A percentile compares a stretch with the other conserved stretches of the same genome.
phyloP scores from a whole-genome alignment of 2,888 invertebrate species.

The Drosophila bunnanda region DNA sequence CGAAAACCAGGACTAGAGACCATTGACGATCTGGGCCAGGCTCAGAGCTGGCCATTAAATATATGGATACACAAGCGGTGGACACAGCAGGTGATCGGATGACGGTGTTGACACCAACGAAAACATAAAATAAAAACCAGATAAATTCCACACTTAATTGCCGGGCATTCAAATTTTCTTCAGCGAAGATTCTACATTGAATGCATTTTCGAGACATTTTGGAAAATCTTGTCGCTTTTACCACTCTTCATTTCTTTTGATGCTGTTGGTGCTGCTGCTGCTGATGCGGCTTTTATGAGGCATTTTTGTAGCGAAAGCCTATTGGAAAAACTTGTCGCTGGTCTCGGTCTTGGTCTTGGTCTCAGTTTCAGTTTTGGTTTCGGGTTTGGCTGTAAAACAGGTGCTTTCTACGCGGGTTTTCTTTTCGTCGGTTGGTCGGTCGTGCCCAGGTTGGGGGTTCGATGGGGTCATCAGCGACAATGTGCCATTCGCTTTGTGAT shows the following conservation, averaged over 20 bases:
- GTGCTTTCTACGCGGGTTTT: slow-evolving; percentile 68
- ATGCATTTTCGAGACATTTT: slow-evolving; percentile 51
- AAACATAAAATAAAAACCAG: slow-evolving; percentile 23
- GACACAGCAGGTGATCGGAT: slow-evolving; percentile 40
- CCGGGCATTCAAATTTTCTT: slow-evolving; percentile 65
- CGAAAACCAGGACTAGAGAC: slow-evolving; percentile 77
- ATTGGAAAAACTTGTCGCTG: slow-evolving; percentile 72
- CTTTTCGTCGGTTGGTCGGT: slow-evolving; percentile 14
- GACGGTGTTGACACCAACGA: slow-evolving; percentile 57
- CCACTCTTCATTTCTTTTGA: slow-evolving; percentile 41
- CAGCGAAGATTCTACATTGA: slow-evolving; percentile 62
- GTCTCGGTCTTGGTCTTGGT: slow-evolving; percentile 24
- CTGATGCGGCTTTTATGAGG: slow-evolving; percentile 71
- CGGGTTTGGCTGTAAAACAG: slow-evolving; percentile 60
- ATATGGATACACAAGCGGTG: slow-evolving; percentile 18
- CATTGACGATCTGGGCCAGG: slow-evolving; percentile 57
- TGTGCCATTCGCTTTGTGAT: slow-evolving; percentile 67
- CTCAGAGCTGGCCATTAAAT: slow-evolving; percentile 27
- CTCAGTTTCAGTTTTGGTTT: slow-evolving; percentile 36
- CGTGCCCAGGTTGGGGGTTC: slow-evolving; percentile 29
- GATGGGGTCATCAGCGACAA: slow-evolving; percentile 47
- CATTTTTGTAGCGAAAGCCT: slow-evolving; percentile 80
- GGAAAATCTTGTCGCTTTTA: slow-evolving; percentile 19
- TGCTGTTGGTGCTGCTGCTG: slow-evolving; percentile 30
- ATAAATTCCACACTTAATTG: slow-evolving; percentile 78